These are phyloP conservation scores for Murina feae DNA, from an alignment of 2,113 vertebrate genomes.

Conservation along the genomic window DNA sequence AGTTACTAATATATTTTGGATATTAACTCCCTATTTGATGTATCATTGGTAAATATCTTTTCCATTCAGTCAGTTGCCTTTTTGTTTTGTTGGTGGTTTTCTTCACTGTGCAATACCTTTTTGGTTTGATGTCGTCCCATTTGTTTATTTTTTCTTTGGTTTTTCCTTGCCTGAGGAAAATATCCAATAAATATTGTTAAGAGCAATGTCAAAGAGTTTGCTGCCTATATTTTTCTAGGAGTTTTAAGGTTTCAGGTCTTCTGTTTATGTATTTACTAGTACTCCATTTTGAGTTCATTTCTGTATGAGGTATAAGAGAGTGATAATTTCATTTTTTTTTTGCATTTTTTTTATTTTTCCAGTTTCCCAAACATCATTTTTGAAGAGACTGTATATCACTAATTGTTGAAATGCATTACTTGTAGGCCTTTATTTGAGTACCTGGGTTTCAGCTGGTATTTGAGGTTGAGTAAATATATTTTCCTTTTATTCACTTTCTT, in stretches of 20 bases:
- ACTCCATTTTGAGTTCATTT: neutral
- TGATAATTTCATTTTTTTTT: neutral
- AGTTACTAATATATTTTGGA: neutral
- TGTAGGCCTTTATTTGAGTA: neutral
- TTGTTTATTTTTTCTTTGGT: neutral
- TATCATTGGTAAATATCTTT: neutral
- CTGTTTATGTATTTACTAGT: neutral
- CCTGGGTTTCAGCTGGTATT: neutral
- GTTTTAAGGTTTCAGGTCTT: neutral
- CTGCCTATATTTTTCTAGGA: neutral
- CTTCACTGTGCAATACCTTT: neutral
- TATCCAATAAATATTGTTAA: neutral
- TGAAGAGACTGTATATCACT: neutral
- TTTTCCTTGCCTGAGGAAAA: neutral
- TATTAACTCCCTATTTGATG: neutral
- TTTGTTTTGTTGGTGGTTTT: neutral
- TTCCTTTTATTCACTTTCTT: neutral
- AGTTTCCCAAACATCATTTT: neutral
- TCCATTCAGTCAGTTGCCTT: neutral
- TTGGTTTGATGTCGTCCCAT: neutral
- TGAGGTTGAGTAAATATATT: neutral
- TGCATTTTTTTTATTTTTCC: neutral
- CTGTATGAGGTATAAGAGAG: neutral
- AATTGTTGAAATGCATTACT: constrained; percentile 1
- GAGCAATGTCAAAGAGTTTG: neutral